Conservation (phyloP, 2,888 invertebrate genomes). For the Thelaira solivaga region DNA sequence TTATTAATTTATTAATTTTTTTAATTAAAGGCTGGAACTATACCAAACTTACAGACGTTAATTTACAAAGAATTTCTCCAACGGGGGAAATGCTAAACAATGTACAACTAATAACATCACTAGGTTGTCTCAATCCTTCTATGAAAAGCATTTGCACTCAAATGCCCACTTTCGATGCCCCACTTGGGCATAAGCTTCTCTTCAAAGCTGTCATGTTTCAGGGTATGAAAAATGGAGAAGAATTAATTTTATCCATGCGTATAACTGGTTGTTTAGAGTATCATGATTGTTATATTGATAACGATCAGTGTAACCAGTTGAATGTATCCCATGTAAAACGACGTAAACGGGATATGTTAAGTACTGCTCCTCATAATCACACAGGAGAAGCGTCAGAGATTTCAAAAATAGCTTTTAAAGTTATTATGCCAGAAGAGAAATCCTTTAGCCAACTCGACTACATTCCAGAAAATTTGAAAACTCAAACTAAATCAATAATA, state of each 20-base stretch:
- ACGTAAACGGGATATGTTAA: conserved; percentile 63
- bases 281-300: conserved; percentile 77
- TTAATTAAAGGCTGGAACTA: conserved; percentile 76
- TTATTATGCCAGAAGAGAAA: conserved; percentile 66
- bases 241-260: conserved; percentile 79
- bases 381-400: conserved; percentile 72
- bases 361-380: conserved; percentile 49
- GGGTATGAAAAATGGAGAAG: conserved; percentile 80
- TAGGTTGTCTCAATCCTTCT: conserved; percentile 78
- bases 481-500: conserved; percentile 55
- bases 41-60: conserved; percentile 79
- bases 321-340: conserved; percentile 63
- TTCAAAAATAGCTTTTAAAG: conserved; percentile 72
- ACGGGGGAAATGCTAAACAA: conserved; percentile 72
- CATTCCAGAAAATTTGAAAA: conserved; percentile 20
- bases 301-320: conserved; percentile 67
- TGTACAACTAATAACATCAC: conserved; percentile 76
- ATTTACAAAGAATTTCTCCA: conserved; percentile 74
- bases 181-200: conserved; percentile 77
- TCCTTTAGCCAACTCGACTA: not conserved
- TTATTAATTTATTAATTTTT: not conserved
- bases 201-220: conserved; percentile 81
- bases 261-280: conserved; percentile 79
- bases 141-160: conserved; percentile 78
- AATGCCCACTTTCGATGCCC: conserved; percentile 76